Conservation (phyloP, 1,140 invertebrate species). For the Cherax quadricarinatus region DNA sequence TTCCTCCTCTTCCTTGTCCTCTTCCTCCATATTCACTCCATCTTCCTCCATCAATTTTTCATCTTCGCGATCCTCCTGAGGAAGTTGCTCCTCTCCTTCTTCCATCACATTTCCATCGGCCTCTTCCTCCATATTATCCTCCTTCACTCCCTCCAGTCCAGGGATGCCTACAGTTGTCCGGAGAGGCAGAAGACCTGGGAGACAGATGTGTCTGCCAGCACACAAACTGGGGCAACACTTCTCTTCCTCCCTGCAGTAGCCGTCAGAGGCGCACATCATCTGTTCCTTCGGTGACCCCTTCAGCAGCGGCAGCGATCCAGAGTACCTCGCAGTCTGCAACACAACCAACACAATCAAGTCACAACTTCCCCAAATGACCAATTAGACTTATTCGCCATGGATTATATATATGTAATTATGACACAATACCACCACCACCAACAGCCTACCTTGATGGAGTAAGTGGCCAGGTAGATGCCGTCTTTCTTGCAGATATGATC, state of each 20-base stretch:
- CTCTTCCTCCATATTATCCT: slow-evolving; percentile 2
- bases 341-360: not conserved
- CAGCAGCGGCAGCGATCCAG: not conserved
- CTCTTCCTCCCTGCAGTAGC: slow-evolving; percentile 42
- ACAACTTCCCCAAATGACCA: too few relatives aligned
- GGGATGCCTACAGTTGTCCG: too few relatives aligned
- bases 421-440: not conserved
- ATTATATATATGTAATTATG: too few relatives aligned
- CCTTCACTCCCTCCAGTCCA: not conserved
- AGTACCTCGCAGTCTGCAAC: not conserved
- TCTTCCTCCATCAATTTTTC: not conserved
- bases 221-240: slow-evolving; percentile 58
- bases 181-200: slow-evolving; percentile 4
- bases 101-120: not conserved
- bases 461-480: slow-evolving; percentile 8
- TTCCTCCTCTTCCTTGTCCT: not conserved
- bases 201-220: slow-evolving; percentile 45
- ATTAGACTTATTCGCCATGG: too few relatives aligned
- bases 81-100: not conserved
- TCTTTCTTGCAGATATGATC: slow-evolving; percentile 11
- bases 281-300: slow-evolving; percentile 41
- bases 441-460: not conserved
- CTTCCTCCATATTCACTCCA: not conserved
- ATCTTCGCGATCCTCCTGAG: not conserved
- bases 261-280: slow-evolving; percentile 51